A percentile compares a stretch with the other conserved stretches of the same genome.
Conservation (phyloP, 2,888 invertebrate genomes). For the Cryptophagus acutangulus region DNA sequence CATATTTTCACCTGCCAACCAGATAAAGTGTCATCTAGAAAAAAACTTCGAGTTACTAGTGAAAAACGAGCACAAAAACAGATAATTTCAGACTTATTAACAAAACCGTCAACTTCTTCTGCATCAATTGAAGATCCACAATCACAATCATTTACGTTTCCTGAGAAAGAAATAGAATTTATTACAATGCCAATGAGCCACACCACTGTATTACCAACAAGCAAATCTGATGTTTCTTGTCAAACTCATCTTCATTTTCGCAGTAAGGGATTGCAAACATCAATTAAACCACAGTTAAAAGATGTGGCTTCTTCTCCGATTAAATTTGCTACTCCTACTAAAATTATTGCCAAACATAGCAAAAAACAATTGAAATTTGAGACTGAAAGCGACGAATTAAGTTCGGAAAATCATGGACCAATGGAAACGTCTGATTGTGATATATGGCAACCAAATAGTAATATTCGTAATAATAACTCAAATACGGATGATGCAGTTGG, state of each 20-base stretch:
- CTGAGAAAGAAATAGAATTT: not conserved
- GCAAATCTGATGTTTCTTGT: conserved; percentile 1
- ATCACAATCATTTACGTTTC: not conserved
- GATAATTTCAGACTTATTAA: conserved; percentile 1
- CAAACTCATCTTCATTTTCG: no score
- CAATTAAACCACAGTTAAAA: no score
- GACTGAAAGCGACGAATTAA: no score
- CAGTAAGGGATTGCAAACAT: no score
- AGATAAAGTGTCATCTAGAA: not conserved
- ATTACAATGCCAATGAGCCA: no score
- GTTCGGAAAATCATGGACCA: no score
- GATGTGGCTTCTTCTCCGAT: no score
- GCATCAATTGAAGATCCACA: not conserved
- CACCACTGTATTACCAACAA: no score
- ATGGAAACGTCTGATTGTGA: not conserved
- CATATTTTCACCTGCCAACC: conserved; percentile 8
- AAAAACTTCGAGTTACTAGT: conserved; percentile 5
- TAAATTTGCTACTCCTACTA: no score
- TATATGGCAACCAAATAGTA: conserved; percentile 1
- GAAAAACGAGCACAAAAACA: conserved; percentile 1
- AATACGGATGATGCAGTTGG: not conserved
- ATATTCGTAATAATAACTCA: not conserved
- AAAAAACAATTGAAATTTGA: no score
- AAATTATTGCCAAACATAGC: no score
- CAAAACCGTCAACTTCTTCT: no score